Percentiles rank a stretch among this genome's conserved stretches.
phyloP scores from a whole-genome alignment of 2,888 invertebrate genomes.

The Neuroscelio doddi region DNA sequence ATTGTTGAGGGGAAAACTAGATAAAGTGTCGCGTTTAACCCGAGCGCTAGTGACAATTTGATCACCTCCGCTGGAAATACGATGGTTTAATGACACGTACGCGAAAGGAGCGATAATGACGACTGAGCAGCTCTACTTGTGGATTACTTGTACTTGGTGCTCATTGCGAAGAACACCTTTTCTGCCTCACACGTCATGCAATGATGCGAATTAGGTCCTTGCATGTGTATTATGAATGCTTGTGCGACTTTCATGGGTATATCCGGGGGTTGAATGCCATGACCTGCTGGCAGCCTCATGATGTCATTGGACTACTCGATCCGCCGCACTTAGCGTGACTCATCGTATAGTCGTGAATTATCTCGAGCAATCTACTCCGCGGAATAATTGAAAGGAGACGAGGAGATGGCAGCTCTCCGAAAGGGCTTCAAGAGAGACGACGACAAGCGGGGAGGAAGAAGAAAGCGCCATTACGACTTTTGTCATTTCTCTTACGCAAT shows the following conservation, averaged over 20 bases:
- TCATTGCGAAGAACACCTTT: too few relatives aligned
- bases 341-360: constrained; percentile 29
- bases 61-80: constrained; percentile 18
- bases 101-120: constrained; percentile 37
- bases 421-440: background rate
- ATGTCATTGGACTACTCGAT: constrained; percentile 28
- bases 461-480: background rate
- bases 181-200: constrained; percentile 24
- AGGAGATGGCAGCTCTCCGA: background rate
- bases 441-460: background rate
- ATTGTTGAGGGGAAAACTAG: constrained; percentile 14
- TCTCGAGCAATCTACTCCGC: constrained; percentile 12
- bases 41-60: constrained; percentile 29
- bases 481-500: background rate
- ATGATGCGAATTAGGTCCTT: constrained; percentile 33
- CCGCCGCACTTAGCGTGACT: constrained; percentile 26
- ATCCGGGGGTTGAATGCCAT: constrained; percentile 40
- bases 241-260: constrained; percentile 40
- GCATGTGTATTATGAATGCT: constrained; percentile 19
- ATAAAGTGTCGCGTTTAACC: constrained; percentile 17
- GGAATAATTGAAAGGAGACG: constrained; percentile 14
- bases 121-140: constrained; percentile 7
- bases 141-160: too few relatives aligned
- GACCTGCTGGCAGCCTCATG: constrained; percentile 27
- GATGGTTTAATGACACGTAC: constrained; percentile 29